Conservation (phyloP, 2,797 vertebrate genomes). For the Cyprinella venusta region DNA sequence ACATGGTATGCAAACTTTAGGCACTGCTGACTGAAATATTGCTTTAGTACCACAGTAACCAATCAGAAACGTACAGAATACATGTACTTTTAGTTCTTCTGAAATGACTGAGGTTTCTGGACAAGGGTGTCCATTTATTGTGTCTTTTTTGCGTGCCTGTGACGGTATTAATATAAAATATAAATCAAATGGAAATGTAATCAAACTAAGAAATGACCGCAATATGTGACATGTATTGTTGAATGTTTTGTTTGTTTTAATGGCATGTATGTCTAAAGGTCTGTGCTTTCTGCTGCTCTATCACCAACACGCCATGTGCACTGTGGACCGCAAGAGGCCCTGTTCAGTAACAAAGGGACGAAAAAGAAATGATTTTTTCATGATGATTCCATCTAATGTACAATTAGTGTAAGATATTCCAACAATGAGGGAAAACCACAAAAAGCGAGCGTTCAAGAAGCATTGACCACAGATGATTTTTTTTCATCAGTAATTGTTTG, state of each 20-base stretch:
- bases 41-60: no score
- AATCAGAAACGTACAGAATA: no score
- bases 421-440: neutral
- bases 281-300: neutral
- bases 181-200: no score
- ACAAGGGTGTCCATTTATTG: no score
- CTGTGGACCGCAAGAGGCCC: neutral
- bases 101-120: no score
- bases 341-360: neutral
- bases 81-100: no score
- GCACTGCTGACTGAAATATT: no score
- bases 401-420: neutral
- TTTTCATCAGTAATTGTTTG: neutral
- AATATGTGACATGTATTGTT: neutral
- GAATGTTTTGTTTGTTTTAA: neutral
- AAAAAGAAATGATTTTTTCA: neutral
- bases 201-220: no score
- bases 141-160: no score
- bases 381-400: no score
- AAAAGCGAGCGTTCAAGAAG: neutral
- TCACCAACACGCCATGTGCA: neutral
- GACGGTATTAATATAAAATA: no score
- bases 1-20: no score
- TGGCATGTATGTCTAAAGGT: neutral
- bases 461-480: neutral